Evolutionary conservation across 2,888 invertebrate genomes (phyloP), one percentile per base, ranked within the genome.

Genomic region (Orchesellides sinensis): DNA sequence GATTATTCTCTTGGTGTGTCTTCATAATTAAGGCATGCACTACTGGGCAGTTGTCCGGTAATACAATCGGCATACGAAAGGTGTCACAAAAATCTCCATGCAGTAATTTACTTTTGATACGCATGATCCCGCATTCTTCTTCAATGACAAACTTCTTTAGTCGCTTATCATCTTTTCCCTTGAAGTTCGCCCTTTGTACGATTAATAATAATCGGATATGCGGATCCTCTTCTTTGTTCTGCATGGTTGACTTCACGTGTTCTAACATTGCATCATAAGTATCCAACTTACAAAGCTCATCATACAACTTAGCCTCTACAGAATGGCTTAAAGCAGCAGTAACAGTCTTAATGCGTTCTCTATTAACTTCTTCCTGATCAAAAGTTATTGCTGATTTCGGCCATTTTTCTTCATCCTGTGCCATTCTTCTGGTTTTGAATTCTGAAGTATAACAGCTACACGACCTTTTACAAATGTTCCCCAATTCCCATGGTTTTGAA

Each of bases 401-500:
- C 78, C 78, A 78, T 1, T 14, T 3, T 0, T 56, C 23, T n/a
- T 8, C 12, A 0, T 17, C 21, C 6, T 32, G 2, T 10, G 66
- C 72, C 17, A 65, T n/a, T 17, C 25, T 14, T 10, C 59, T n/a
- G n/a, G n/a, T n/a, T n/a, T n/a, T n/a, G n/a, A n/a, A n/a, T n/a
- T n/a, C n/a, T n/a, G n/a, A n/a, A n/a, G 59, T 14, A 86, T 84
- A 32, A 84, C 86, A 27, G 25, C 63, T 0, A 74, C 82, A n/a
- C 80, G 40, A 23, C 79, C 83, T 8, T 88, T 61, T 70, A 84
- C 84, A 72, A 88, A 87, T 8, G 52, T 59, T 29, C 54, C 83
- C 88, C 87, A 88, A 1, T 56, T 45, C 2, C 84, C 84, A 14
- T 84, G 32, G 19, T 82, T 66, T 23, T 35, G 54, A 1, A 88